Conservation (phyloP, 2,888 invertebrate species). For the Neuroscelio doddi region DNA sequence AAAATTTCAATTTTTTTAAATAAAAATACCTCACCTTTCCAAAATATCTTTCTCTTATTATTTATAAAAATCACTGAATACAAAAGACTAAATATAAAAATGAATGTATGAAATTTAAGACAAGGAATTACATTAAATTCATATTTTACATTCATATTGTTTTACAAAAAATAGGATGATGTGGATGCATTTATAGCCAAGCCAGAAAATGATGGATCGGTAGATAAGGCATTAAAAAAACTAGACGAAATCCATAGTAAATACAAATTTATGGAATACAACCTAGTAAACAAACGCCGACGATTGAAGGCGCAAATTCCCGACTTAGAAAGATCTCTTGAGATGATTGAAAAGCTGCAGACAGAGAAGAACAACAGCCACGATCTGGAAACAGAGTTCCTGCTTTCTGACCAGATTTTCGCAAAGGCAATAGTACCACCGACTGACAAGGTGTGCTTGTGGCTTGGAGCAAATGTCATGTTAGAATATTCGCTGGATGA, state of each 20-base stretch:
- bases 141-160: too few species aligned
- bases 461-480: constrained; percentile 96
- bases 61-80: too few species aligned
- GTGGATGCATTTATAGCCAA: constrained; percentile 93
- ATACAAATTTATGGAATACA: constrained; percentile 98
- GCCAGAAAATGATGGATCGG: constrained; percentile 86
- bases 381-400: constrained; percentile 89
- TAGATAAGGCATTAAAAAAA: constrained; percentile 87
- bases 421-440: constrained; percentile 89
- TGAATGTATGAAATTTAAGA: too few species aligned
- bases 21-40: too few species aligned
- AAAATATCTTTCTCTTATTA: too few species aligned
- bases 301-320: constrained; percentile 93
- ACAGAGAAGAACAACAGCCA: constrained; percentile 79
- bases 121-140: too few species aligned
- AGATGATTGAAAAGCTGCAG: constrained; percentile 92
- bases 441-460: constrained; percentile 89
- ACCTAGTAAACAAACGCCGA: constrained; percentile 88
- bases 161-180: constrained; percentile 81
- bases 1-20: too few species aligned
- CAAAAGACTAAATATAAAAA: too few species aligned
- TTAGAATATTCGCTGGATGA: constrained; percentile 94
- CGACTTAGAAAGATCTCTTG: constrained; percentile 92
- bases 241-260: constrained; percentile 96
- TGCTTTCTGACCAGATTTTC: constrained; percentile 91